Evolutionary conservation across 2,888 invertebrate genomes (phyloP).

Genomic region (Anoncus sp.): DNA sequence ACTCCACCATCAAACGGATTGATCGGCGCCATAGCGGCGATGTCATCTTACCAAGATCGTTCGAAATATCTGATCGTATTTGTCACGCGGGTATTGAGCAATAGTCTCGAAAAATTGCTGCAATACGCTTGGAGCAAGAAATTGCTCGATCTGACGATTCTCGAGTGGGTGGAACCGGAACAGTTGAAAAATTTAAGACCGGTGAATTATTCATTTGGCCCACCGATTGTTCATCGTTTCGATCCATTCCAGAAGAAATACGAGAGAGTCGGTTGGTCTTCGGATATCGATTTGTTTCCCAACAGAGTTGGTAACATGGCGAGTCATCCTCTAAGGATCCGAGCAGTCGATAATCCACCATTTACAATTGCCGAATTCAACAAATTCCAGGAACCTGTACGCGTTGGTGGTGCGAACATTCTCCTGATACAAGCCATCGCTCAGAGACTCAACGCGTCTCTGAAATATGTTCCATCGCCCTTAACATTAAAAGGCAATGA

Average conservation of each 20-base stretch:
- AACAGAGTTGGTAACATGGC: conserved; percentile 65
- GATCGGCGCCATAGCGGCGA: conserved; percentile 27
- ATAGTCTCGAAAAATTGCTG: conserved; percentile 48
- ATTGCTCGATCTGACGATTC: conserved; percentile 58
- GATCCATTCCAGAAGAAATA: conserved; percentile 59
- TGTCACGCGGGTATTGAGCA: background rate
- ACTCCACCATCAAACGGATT: background rate
- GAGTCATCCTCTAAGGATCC: conserved; percentile 60
- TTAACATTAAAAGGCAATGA: too few relatives aligned
- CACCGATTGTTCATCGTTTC: conserved; percentile 56
- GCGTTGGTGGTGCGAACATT: conserved; percentile 37
- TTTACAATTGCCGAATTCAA: conserved; percentile 33
- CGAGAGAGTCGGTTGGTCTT: conserved; percentile 23
- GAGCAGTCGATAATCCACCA: conserved; percentile 26
- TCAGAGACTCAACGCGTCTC: conserved; percentile 64
- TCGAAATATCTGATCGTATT: conserved; percentile 49
- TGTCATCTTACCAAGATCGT: conserved; percentile 38
- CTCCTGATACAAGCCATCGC: conserved; percentile 26
- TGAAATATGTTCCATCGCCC: too few relatives aligned
- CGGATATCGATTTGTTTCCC: conserved; percentile 60
- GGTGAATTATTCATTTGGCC: too few relatives aligned
- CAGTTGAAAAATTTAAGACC: too few relatives aligned
- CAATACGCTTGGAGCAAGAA: conserved; percentile 54
- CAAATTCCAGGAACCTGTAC: background rate
- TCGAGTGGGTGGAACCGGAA: conserved; percentile 44